Conservation (phyloP, 2,888 invertebrate genomes). For the Protonemura montana region DNA sequence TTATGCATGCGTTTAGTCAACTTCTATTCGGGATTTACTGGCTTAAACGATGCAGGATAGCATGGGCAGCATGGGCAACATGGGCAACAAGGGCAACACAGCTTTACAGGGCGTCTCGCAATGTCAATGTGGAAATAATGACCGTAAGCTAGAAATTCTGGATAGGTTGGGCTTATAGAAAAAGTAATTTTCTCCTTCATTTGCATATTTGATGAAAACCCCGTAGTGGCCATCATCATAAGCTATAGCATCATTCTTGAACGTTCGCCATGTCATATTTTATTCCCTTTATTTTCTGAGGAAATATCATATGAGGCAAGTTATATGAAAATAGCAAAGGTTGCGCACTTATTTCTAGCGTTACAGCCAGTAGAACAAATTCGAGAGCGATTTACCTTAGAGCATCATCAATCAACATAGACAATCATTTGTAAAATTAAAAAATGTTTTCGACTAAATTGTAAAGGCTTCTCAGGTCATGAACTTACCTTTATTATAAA, state of each 20-base stretch:
- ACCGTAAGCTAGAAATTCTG: conserved; percentile 55
- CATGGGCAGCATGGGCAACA: neutral
- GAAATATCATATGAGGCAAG: neutral
- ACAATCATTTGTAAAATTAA: no score
- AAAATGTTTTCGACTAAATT: no score
- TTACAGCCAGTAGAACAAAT: neutral
- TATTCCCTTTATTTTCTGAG: neutral
- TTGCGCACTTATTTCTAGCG: neutral
- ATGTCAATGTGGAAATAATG: conserved; percentile 63
- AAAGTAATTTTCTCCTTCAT: conserved; percentile 50
- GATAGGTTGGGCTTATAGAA: conserved; percentile 46
- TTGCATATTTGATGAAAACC: conserved; percentile 61
- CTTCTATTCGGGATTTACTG: no score
- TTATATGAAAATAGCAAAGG: neutral
- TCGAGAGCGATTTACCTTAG: no score
- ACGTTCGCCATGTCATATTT: neutral
- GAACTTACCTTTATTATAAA: no score
- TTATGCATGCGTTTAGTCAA: no score
- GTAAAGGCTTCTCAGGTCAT: no score
- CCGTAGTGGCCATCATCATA: conserved; percentile 55
- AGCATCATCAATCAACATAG: no score
- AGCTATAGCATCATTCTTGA: conserved; percentile 36
- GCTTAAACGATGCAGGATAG: no score
- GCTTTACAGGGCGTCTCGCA: conserved; percentile 37
- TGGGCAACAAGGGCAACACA: neutral